Evolutionary conservation across 2,113 vertebrate genomes (phyloP).

Genomic region (Lagopus muta): DNA sequence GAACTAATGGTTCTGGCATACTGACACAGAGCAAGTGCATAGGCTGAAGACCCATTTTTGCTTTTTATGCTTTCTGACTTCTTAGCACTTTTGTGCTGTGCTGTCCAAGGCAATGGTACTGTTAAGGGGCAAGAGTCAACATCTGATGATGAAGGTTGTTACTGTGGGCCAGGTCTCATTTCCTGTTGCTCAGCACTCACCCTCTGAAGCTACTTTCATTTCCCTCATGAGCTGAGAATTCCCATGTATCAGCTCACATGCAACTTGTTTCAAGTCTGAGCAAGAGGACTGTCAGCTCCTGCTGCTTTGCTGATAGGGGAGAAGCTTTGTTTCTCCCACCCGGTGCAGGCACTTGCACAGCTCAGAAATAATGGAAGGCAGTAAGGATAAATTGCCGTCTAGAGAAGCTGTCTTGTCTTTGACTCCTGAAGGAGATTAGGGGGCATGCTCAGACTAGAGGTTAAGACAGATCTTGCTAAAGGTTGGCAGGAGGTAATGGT

Average conservation of each 20-base stretch:
- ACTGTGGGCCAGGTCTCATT: not conserved
- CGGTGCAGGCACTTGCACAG: not conserved
- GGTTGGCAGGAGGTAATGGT: not conserved
- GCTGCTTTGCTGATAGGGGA: not conserved
- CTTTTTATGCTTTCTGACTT: not conserved
- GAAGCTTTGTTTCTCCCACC: not conserved
- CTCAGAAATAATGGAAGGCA: not conserved
- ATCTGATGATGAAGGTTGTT: not conserved
- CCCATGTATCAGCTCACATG: not conserved
- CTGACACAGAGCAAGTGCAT: not conserved
- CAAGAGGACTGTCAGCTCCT: not conserved
- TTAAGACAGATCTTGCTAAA: not conserved
- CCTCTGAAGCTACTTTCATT: not conserved
- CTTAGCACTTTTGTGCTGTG: not conserved
- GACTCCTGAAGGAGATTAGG: not conserved
- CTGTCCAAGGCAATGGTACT: not conserved
- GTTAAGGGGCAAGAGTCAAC: not conserved
- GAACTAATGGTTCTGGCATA: not conserved
- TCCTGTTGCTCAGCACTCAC: not conserved
- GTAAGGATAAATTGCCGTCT: not conserved
- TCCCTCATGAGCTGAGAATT: not conserved
- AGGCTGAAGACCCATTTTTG: not conserved
- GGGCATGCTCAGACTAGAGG: not conserved
- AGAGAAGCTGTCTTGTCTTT: not conserved
- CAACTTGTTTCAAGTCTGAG: not conserved